These are phyloP conservation scores for Synergus laeviventris DNA, from an alignment of 2,888 invertebrate species.

Conservation along the genomic window DNA sequence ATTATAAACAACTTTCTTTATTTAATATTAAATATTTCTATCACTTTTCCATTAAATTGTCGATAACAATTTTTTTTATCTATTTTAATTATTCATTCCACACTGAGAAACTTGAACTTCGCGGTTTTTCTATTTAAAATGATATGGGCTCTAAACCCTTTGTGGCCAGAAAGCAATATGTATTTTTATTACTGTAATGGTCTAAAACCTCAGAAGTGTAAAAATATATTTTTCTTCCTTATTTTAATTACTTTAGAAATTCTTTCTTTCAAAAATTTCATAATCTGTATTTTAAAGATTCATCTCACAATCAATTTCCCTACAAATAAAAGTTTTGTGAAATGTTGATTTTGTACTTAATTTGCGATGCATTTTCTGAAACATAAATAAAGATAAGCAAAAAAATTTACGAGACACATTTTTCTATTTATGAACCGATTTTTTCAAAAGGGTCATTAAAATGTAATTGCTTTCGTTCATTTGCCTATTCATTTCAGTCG, in stretches of 20 bases:
- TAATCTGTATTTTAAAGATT: too few relatives aligned
- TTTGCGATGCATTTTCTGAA: background rate
- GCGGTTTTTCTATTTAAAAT: background rate
- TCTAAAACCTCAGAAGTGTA: too few relatives aligned
- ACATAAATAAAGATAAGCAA: background rate
- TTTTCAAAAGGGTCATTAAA: background rate
- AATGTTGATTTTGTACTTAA: background rate
- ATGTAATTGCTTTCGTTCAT: background rate
- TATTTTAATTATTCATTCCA: background rate
- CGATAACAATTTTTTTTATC: background rate
- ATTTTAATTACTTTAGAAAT: too few relatives aligned
- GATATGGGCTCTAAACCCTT: background rate
- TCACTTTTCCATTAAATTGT: background rate
- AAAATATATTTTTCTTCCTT: too few relatives aligned
- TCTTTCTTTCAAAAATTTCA: too few relatives aligned
- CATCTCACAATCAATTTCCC: too few relatives aligned
- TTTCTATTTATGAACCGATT: background rate
- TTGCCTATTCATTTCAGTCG: background rate
- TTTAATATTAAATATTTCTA: background rate
- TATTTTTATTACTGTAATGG: too few relatives aligned
- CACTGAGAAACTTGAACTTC: background rate
- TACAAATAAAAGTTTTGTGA: background rate
- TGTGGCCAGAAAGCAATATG: background rate
- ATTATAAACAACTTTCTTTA: slow-evolving; percentile 6
- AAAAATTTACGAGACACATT: background rate